Conservation (phyloP, 2,797 vertebrate genomes). For the Lerista edwardsae region DNA sequence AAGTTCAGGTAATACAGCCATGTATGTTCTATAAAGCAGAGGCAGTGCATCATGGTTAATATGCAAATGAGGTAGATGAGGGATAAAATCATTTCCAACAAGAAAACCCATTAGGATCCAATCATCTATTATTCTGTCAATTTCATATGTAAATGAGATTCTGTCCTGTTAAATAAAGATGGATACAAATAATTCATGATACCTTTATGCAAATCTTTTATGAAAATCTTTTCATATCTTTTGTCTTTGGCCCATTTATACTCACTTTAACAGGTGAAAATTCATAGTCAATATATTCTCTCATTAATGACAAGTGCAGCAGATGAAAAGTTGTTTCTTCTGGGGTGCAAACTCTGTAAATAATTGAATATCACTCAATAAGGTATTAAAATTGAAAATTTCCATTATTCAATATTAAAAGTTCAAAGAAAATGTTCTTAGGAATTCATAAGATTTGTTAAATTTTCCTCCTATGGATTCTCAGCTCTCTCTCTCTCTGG, state of each 20-base stretch:
- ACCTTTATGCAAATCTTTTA: constrained; percentile 25
- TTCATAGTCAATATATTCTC: constrained; percentile 98
- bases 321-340: constrained; percentile 99
- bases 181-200: constrained; percentile 34
- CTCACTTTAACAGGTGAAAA: constrained; percentile 93
- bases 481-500: too few species aligned
- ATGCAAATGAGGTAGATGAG: constrained; percentile 98
- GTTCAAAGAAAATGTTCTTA: not conserved
- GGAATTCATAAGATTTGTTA: constrained; percentile 1
- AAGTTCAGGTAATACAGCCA: constrained; percentile 88
- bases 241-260: constrained; percentile 32
- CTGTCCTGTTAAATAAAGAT: constrained; percentile 77
- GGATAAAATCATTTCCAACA: constrained; percentile 99
- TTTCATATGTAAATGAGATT: constrained; percentile 88
- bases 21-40: constrained; percentile 95
- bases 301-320: constrained; percentile 96
- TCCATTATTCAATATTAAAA: not conserved
- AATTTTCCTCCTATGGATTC: constrained; percentile 16
- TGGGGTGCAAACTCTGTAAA: constrained; percentile 90
- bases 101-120: constrained; percentile 99
- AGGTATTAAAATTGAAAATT: not conserved
- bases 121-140: constrained; percentile 98
- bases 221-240: constrained; percentile 17
- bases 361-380: constrained; percentile 53
- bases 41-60: constrained; percentile 97